Conservation (phyloP, 2,113 vertebrate species). For the Nicator chloris region DNA sequence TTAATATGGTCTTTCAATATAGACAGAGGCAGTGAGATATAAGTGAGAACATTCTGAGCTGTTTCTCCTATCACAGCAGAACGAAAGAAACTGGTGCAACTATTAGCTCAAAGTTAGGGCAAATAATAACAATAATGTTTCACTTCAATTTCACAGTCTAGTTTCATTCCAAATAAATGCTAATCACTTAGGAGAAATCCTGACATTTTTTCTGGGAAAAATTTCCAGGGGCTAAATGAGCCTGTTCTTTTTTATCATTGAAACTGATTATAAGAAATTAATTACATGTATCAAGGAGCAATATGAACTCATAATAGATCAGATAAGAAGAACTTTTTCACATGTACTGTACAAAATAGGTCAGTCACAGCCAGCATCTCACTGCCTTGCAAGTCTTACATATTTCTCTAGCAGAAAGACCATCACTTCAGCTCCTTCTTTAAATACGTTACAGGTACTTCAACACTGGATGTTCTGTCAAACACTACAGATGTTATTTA, state of each 20-base stretch:
- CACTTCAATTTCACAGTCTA: background rate
- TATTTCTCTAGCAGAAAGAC: background rate
- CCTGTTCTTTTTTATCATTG: background rate
- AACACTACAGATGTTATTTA: background rate
- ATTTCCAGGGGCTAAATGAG: background rate
- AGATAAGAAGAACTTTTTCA: background rate
- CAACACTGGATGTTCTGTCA: background rate
- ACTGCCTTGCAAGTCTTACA: background rate
- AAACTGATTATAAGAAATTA: background rate
- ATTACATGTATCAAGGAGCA: background rate
- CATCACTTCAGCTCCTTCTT: background rate
- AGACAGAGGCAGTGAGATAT: background rate
- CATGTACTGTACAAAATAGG: background rate
- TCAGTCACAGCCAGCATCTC: background rate
- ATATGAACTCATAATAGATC: background rate
- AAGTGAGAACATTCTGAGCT: background rate
- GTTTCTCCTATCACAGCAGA: background rate
- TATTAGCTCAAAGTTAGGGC: background rate
- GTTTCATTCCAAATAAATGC: background rate
- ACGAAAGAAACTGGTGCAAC: background rate
- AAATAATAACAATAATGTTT: background rate
- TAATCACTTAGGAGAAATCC: background rate
- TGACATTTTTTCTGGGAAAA: background rate
- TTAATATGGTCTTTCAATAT: background rate
- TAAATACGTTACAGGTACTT: background rate